phyloP scores from a whole-genome alignment of 2,113 vertebrate species.

The Camelus bactrianus region DNA sequence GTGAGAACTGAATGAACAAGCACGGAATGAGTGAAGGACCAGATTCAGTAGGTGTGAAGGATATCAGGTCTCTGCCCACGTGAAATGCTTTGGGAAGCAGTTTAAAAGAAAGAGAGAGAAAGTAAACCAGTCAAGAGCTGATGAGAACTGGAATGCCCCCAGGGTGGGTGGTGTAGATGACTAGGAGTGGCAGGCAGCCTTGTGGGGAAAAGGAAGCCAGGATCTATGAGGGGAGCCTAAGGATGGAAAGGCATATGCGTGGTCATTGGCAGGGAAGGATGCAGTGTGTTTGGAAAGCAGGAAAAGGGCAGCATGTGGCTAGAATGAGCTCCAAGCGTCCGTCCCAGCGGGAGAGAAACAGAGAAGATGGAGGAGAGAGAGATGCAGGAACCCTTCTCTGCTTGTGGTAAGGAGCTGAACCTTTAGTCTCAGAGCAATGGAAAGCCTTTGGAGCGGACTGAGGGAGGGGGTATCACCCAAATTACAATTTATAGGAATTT shows the following conservation, averaged over 20 bases:
- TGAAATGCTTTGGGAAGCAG: too few species aligned
- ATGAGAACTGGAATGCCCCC: accelerated
- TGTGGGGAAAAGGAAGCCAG: neutral
- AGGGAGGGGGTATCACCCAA: neutral
- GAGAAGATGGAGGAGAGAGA: neutral
- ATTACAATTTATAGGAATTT: neutral
- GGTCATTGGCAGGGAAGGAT: neutral
- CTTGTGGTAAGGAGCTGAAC: too few species aligned
- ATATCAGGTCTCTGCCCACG: neutral
- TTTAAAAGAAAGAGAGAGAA: neutral
- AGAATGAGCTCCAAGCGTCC: neutral
- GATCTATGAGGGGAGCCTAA: neutral
- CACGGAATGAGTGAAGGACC: neutral
- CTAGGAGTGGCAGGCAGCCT: neutral
- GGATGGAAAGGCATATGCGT: accelerated
- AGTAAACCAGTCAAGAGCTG: neutral
- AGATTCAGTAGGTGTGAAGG: neutral
- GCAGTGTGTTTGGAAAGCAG: neutral
- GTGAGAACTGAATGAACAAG: accelerated
- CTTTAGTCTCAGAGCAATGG: neutral
- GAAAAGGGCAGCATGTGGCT: accelerated
- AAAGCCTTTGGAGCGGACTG: neutral
- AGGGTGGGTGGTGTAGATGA: neutral
- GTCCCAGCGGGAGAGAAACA: too few species aligned
- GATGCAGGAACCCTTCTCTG: neutral